Percentiles rank a stretch among this genome's conserved stretches.
These are phyloP conservation scores for Acleris sparsana DNA, from an alignment of 2,888 invertebrate species.

Conservation along the genomic window DNA sequence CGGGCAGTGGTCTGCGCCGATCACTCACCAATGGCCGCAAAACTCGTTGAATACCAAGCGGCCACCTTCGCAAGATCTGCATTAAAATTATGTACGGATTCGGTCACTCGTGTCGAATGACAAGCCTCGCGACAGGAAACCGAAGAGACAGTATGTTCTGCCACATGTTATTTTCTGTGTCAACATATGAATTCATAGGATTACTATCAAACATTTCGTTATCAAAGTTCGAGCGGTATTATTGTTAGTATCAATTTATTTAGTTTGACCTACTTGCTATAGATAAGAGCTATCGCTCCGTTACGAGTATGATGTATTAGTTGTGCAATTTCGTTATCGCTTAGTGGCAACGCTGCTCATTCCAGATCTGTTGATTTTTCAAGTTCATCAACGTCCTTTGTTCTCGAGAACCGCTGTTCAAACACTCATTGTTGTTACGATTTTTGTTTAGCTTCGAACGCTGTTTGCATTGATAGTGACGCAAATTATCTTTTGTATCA, in stretches of 20 bases:
- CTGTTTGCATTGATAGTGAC: conserved; percentile 58
- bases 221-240: conserved; percentile 39
- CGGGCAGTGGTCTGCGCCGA: conserved; percentile 60
- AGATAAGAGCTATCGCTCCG: conserved; percentile 69
- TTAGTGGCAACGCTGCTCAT: conserved; percentile 51
- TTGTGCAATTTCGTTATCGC: conserved; percentile 70
- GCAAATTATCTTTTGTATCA: conserved; percentile 51
- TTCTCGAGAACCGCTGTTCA: conserved; percentile 53
- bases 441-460: conserved; percentile 50
- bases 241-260: conserved; percentile 51
- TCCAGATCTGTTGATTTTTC: conserved; percentile 56
- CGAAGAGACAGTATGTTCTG: conserved; percentile 41
- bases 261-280: conserved; percentile 71
- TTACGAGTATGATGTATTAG: conserved; percentile 63
- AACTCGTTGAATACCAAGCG: conserved; percentile 74
- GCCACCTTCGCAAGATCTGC: conserved; percentile 66
- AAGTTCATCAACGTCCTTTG: conserved; percentile 65
- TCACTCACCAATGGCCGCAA: conserved; percentile 69
- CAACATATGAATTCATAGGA: conserved; percentile 43
- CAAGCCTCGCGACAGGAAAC: conserved; percentile 48
- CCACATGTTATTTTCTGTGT: conserved; percentile 41
- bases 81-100: conserved; percentile 70
- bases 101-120: conserved; percentile 61
- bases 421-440: conserved; percentile 52
- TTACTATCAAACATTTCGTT: conserved; percentile 45